Conservation (phyloP, 2,113 vertebrate species). For the Oceanites oceanicus region DNA sequence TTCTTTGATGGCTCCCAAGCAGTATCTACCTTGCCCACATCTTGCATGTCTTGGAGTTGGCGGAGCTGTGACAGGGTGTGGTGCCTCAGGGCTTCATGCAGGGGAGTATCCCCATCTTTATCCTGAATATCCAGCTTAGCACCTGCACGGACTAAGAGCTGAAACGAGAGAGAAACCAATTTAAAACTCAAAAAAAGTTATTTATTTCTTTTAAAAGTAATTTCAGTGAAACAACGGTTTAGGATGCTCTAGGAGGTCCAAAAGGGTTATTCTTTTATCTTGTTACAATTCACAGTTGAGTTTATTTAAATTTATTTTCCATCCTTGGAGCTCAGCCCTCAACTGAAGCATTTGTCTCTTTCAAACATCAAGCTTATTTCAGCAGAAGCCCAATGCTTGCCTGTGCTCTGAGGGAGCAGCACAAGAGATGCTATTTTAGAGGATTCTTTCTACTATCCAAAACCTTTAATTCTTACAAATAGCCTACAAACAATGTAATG, state of each 20-base stretch:
- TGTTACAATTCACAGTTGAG: not conserved
- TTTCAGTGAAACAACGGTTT: not conserved
- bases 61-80: constrained; percentile 97
- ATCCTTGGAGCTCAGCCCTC: not conserved
- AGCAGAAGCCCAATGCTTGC: not conserved
- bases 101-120: constrained; percentile 97
- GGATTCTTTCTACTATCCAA: not conserved
- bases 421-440: not conserved
- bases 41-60: constrained; percentile 99
- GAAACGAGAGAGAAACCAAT: not conserved
- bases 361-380: not conserved
- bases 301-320: not conserved
- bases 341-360: not conserved
- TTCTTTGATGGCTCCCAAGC: constrained; percentile 99
- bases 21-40: constrained; percentile 97
- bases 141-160: constrained; percentile 96
- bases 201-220: not conserved
- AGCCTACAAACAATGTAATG: not conserved
- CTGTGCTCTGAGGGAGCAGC: not conserved
- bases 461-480: not conserved
- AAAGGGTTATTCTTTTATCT: not conserved
- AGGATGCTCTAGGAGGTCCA: not conserved
- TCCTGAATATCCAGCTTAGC: constrained; percentile 98
- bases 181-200: not conserved
- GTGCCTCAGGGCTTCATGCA: constrained; percentile 96